Evolutionary conservation across 1,140 invertebrate species (phyloP).

Genomic region (Ectropis grisescens): DNA sequence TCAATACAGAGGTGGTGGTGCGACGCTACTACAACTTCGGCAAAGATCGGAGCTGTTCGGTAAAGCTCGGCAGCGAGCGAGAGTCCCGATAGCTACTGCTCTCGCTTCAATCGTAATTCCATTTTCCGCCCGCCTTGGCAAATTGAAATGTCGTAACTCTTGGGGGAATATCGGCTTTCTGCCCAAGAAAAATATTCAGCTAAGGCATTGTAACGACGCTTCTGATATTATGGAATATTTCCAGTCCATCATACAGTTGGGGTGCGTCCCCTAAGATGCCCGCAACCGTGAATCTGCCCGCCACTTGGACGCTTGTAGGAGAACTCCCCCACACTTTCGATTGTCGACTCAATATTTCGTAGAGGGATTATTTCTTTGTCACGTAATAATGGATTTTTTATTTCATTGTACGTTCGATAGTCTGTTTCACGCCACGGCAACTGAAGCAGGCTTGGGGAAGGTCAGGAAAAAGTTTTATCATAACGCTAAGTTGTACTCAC

Average conservation of each 20-base stretch:
- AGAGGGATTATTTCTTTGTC: constrained; percentile 6
- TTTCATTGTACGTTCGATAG: no score
- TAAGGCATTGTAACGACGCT: constrained; percentile 61
- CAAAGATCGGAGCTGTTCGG: constrained; percentile 35
- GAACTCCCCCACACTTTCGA: constrained; percentile 25
- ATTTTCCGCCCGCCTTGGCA: constrained; percentile 71
- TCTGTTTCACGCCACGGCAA: background rate
- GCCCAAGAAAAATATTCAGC: constrained; percentile 66
- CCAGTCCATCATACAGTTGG: constrained; percentile 53
- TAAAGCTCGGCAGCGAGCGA: constrained; percentile 25
- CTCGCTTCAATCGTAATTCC: constrained; percentile 69
- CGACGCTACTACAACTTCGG: constrained; percentile 38
- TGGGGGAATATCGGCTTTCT: constrained; percentile 69
- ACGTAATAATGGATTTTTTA: background rate
- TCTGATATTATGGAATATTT: constrained; percentile 63
- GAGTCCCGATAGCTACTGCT: constrained; percentile 44
- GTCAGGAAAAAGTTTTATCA: constrained; percentile 3
- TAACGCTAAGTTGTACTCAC: no score
- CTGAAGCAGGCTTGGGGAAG: constrained; percentile 6
- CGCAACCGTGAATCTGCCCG: constrained; percentile 45
- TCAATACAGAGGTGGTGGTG: constrained; percentile 62
- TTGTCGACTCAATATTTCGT: constrained; percentile 18
- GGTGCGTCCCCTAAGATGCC: constrained; percentile 38
- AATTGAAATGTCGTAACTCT: constrained; percentile 72
- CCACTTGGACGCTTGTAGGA: constrained; percentile 30